phyloP scores from a whole-genome alignment of 2,797 vertebrate genomes.

The Phalloptychus januarius region DNA sequence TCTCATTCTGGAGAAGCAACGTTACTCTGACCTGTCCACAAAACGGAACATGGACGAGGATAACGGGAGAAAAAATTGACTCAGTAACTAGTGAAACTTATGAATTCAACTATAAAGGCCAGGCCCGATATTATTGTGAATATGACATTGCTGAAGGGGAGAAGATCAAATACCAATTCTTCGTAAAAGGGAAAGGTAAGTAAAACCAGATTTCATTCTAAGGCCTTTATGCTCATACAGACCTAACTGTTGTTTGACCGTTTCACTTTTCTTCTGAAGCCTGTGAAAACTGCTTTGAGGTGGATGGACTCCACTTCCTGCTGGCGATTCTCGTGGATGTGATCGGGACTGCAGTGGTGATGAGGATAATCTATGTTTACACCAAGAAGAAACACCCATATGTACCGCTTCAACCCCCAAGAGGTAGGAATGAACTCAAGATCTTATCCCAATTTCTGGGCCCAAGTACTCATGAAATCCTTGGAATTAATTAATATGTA shows the following conservation, averaged over 20 bases:
- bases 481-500: background rate
- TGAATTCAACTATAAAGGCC: background rate
- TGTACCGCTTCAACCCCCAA: background rate
- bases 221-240: rapidly evolving
- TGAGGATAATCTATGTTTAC: conserved; percentile 55
- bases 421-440: conserved; percentile 46
- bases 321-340: conserved; percentile 40
- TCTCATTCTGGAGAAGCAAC: rapidly evolving
- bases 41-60: rapidly evolving
- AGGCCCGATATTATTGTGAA: background rate
- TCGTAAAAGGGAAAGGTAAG: conserved; percentile 69
- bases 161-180: conserved; percentile 49
- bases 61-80: rapidly evolving
- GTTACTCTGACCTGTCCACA: conserved; percentile 52
- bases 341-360: conserved; percentile 41
- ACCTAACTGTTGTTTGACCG: background rate
- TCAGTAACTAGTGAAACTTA: rapidly evolving
- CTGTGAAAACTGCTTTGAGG: conserved; percentile 70
- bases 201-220: background rate
- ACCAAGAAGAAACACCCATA: conserved; percentile 40
- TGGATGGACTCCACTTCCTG: rapidly evolving
- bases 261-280: conserved; percentile 42
- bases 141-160: rapidly evolving
- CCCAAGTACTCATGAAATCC: rapidly evolving
- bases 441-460: background rate